Percentiles rank a stretch among this genome's conserved stretches.
These are phyloP conservation scores for Hydra vulgaris DNA, from an alignment of 30 jellyfish, hydroid and myxozoan genomes.

Conservation along the genomic window DNA sequence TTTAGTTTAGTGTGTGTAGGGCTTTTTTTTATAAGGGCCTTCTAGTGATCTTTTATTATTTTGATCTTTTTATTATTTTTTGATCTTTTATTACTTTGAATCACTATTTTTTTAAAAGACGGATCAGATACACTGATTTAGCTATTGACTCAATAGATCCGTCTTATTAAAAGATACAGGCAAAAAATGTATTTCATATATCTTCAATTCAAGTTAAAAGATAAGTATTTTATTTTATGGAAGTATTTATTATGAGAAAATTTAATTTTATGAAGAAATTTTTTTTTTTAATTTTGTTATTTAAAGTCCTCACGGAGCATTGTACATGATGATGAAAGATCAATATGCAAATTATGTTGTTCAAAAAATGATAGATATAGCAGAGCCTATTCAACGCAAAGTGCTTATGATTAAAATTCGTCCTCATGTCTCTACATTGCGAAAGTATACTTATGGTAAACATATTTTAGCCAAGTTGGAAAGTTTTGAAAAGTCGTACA, in stretches of 20 bases:
- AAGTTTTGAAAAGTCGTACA: constrained; percentile 71
- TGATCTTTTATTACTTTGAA: too few species aligned
- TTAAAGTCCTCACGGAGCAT: constrained; percentile 59
- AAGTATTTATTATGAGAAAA: neutral
- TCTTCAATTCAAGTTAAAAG: too few species aligned
- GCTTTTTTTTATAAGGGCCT: too few species aligned
- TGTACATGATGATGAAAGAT: constrained; percentile 96
- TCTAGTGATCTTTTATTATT: too few species aligned
- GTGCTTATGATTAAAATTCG: constrained; percentile 65
- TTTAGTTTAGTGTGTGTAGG: too few species aligned
- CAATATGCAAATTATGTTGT: constrained; percentile 97
- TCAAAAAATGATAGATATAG: constrained; percentile 93
- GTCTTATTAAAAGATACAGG: too few species aligned
- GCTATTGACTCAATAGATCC: too few species aligned
- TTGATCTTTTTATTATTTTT: too few species aligned
- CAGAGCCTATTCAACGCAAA: constrained; percentile 82
- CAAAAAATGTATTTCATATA: too few species aligned
- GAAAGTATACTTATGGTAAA: constrained; percentile 91
- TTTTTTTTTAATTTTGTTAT: neutral
- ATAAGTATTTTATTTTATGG: too few species aligned
- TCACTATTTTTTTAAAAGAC: too few species aligned
- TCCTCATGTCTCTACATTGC: constrained; percentile 88
- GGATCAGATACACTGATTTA: too few species aligned
- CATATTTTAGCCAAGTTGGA: constrained; percentile 94
- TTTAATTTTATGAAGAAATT: neutral